Evolutionary conservation across 2,797 vertebrate genomes (phyloP), one percentile per base, ranked within the genome.

Genomic region (Leptatherina wallacei): DNA sequence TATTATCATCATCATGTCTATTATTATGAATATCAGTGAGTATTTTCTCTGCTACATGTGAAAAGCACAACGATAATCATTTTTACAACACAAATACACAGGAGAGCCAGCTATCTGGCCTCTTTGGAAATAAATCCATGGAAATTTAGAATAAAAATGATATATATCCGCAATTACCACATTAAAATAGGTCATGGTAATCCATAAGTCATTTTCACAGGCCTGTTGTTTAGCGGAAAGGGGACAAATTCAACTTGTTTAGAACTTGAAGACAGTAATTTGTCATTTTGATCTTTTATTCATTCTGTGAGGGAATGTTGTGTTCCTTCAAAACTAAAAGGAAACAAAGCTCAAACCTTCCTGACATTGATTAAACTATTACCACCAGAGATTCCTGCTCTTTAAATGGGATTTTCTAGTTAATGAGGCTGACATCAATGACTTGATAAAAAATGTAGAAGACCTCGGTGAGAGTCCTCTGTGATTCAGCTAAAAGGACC

Each of bases 341-440:
- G 57, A 85, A 89, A 73, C 71, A 82, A 86, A 83, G 72, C 67
- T 80, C 51, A 33, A 78, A 61, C 30, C 69, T 32, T 62, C 24
- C 14, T 80, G 83, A 81, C 83, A 84, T 74, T 79, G 79, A 88
- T 86, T 84, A 86, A 88, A 83, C 77, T 36, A 76, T 91, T 84
- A 85, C 69, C 72, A 78, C 54, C 38, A 69, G 65, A 84, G 73
- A 85, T 71, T 69, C 67, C 78, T 44, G 33, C 73, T 81, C 62
- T 68, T 84, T 74, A 78, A 83, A 88, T 78, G 75, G 82, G 71
- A 82, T 81, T 81, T 88, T 83, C 81, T 78, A 80, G 78, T 84
- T 91, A 93, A 93, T 92, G 89, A 92, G 83, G 80, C 69, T 68
- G 77, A 85, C 88, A 85, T 91, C 87, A 82, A 77, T 73, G 82